Evolutionary conservation across 53 echinoderm and acorn worm species (phyloP).

Genomic region (Apostichopus leukothele): DNA sequence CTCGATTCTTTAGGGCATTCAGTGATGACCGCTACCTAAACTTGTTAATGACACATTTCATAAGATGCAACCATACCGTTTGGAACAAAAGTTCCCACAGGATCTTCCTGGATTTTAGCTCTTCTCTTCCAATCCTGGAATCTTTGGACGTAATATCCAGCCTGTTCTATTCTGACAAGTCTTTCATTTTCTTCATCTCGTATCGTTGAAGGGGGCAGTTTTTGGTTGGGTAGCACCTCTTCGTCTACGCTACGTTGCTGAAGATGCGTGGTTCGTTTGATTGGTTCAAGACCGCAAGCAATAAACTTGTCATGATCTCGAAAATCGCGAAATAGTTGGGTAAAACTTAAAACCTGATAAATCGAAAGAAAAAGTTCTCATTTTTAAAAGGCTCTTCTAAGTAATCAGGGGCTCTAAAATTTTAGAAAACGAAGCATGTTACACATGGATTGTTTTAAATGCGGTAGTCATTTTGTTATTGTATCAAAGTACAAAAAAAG

Average conservation of each 20-base stretch:
- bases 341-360: constrained; percentile 74
- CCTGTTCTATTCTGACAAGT: constrained; percentile 48
- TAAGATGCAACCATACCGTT: constrained; percentile 18
- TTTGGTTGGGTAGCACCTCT: constrained; percentile 21
- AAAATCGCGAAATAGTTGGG: constrained; percentile 91
- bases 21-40: neutral
- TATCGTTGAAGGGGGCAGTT: constrained; percentile 16
- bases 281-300: constrained; percentile 82
- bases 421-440: no score
- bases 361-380: neutral
- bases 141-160: constrained; percentile 54
- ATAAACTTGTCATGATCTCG: constrained; percentile 86
- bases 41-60: neutral
- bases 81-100: constrained; percentile 51
- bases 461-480: no score
- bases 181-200: constrained; percentile 1
- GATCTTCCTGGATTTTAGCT: constrained; percentile 41
- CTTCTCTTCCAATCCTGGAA: constrained; percentile 61
- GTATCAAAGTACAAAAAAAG: no score
- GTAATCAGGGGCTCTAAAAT: no score
- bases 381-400: no score
- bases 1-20: no score
- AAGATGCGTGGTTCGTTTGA: constrained; percentile 62
- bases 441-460: no score
- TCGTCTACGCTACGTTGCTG: constrained; percentile 49